Evolutionary conservation across 2,113 vertebrate genomes (phyloP).

Genomic region (Burhinus oedicnemus): DNA sequence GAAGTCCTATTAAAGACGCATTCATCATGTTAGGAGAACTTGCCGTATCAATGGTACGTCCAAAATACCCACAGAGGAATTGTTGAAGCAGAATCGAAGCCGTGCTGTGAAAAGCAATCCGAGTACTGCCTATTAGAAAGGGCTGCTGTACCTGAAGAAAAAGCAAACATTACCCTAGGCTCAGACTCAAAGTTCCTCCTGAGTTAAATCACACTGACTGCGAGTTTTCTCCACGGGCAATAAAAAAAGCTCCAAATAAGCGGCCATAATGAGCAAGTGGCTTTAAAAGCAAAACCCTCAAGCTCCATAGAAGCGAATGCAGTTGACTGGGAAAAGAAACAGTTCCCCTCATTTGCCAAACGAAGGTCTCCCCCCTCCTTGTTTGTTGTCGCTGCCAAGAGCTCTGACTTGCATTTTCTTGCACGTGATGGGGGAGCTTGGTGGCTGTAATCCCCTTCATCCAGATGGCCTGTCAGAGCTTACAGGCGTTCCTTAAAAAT

Average conservation of each 20-base stretch:
- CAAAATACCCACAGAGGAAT: neutral
- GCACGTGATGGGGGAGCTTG: neutral
- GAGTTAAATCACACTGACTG: neutral
- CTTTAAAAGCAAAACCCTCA: neutral
- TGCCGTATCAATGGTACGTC: fast-evolving
- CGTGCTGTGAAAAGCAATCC: fast-evolving
- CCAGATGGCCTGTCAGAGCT: neutral
- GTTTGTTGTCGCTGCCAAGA: neutral
- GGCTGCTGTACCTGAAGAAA: neutral
- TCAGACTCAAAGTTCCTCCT: neutral
- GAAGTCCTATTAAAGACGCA: neutral
- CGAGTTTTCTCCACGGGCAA: neutral
- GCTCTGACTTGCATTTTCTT: neutral
- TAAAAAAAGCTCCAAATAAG: neutral
- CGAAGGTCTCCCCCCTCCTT: neutral
- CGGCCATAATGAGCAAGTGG: neutral
- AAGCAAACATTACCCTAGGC: neutral
- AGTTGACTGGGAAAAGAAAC: neutral
- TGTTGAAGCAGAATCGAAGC: neutral
- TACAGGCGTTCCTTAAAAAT: neutral
- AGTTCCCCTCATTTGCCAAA: neutral
- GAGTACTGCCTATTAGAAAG: neutral
- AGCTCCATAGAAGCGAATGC: fast-evolving
- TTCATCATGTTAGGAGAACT: neutral
- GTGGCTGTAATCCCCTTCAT: neutral